Evolutionary conservation across 2,797 vertebrate genomes (phyloP).

Genomic region (Merluccius polli): DNA sequence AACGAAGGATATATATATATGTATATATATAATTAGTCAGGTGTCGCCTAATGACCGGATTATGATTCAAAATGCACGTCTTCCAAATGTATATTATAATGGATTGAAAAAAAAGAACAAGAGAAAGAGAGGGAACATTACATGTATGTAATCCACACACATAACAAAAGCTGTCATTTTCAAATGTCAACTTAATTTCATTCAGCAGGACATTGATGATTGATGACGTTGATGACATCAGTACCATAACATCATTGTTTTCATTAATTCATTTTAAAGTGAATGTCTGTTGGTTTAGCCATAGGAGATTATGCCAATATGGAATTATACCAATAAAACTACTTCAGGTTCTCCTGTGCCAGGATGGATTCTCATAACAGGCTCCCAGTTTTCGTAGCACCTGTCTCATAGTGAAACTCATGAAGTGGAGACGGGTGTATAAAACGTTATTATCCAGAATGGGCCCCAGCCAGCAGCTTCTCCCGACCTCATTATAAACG

Average conservation of each 20-base stretch:
- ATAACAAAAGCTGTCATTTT: too few species aligned
- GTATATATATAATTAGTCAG: background rate
- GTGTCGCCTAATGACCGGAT: background rate
- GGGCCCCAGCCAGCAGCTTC: slow-evolving; percentile 21
- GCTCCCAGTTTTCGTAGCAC: slow-evolving; percentile 11
- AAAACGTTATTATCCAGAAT: background rate
- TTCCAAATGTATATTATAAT: background rate
- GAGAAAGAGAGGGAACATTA: background rate
- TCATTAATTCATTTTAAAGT: slow-evolving; percentile 24
- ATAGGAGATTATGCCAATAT: slow-evolving; percentile 19
- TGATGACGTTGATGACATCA: background rate
- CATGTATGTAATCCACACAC: slow-evolving; percentile 4
- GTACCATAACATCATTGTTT: background rate
- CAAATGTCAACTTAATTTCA: background rate
- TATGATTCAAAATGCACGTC: background rate
- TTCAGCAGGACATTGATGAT: background rate
- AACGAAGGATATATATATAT: background rate
- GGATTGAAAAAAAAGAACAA: background rate
- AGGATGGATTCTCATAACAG: slow-evolving; percentile 13
- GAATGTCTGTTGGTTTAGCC: slow-evolving; percentile 10
- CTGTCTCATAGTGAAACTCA: background rate
- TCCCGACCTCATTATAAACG: slow-evolving; percentile 20
- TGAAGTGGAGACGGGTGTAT: background rate
- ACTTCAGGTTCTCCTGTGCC: slow-evolving; percentile 16
- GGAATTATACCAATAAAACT: slow-evolving; percentile 5